Conservation (phyloP, 1,140 invertebrate genomes). For the Drosophila erecta region DNA sequence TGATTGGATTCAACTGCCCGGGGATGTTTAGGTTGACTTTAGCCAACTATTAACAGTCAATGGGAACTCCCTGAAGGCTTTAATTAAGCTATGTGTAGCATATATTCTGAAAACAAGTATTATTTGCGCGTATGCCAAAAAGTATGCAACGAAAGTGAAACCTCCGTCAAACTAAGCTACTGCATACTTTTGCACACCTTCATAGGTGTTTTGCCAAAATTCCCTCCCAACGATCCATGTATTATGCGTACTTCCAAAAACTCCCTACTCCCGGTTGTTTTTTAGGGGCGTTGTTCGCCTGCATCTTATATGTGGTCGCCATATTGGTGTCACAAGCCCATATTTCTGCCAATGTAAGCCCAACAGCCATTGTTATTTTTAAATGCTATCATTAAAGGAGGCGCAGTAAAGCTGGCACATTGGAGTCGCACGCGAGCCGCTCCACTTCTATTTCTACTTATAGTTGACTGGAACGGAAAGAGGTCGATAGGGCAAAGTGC, state of each 20-base stretch:
- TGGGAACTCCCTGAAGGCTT: neutral
- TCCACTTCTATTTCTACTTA: neutral
- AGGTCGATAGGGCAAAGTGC: slow-evolving; percentile 27
- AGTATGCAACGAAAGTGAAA: too few relatives aligned
- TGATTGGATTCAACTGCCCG: slow-evolving; percentile 10
- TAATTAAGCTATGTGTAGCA: too few relatives aligned
- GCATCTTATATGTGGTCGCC: slow-evolving; percentile 4
- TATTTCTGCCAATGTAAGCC: slow-evolving; percentile 9
- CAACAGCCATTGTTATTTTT: neutral
- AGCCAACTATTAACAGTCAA: neutral
- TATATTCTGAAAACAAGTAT: too few relatives aligned
- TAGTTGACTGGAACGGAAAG: neutral
- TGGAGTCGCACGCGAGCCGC: slow-evolving; percentile 17
- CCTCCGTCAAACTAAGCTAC: too few relatives aligned
- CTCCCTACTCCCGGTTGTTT: neutral
- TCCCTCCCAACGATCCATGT: too few relatives aligned
- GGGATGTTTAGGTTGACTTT: neutral
- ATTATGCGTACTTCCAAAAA: too few relatives aligned
- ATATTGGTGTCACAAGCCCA: slow-evolving; percentile 22
- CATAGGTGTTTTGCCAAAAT: too few relatives aligned
- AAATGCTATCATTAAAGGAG: slow-evolving; percentile 22
- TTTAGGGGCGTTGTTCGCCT: neutral
- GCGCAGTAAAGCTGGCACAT: slow-evolving; percentile 9
- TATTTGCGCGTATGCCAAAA: too few relatives aligned
- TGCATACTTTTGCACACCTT: too few relatives aligned